Evolutionary conservation across 2,113 vertebrate genomes (phyloP).

Genomic region (Macquaria australasica): DNA sequence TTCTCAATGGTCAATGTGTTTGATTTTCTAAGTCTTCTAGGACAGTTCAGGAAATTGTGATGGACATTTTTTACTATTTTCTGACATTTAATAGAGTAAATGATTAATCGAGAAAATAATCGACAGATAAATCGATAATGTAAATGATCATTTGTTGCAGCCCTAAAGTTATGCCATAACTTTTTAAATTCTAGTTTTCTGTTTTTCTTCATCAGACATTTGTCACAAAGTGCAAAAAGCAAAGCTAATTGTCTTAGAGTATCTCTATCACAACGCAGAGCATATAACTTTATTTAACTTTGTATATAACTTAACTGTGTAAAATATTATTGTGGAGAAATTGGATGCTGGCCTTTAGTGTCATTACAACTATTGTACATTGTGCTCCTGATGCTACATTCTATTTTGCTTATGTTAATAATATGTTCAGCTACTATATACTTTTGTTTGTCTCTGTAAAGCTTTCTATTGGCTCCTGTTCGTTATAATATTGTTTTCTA

Average conservation of each 20-base stretch:
- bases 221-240: not conserved
- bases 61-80: too few species aligned
- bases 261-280: too few species aligned
- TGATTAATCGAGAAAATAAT: too few species aligned
- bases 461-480: not conserved
- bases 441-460: not conserved
- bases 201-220: not conserved
- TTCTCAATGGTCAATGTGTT: too few species aligned
- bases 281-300: too few species aligned
- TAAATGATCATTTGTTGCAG: not conserved
- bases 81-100: too few species aligned
- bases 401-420: not conserved
- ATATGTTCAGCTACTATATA: not conserved
- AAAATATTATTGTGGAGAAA: slow-evolving; percentile 1
- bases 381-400: not conserved
- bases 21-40: too few species aligned
- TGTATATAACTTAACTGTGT: not conserved
- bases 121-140: not conserved
- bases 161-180: not conserved
- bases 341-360: not conserved
- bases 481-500: not conserved
- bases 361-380: not conserved
- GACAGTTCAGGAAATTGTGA: too few species aligned
- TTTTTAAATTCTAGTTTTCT: not conserved
- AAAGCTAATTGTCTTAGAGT: too few species aligned